Evolutionary conservation across 2,113 vertebrate genomes (phyloP).

Genomic region (Poeciliopsis turrubarensis): DNA sequence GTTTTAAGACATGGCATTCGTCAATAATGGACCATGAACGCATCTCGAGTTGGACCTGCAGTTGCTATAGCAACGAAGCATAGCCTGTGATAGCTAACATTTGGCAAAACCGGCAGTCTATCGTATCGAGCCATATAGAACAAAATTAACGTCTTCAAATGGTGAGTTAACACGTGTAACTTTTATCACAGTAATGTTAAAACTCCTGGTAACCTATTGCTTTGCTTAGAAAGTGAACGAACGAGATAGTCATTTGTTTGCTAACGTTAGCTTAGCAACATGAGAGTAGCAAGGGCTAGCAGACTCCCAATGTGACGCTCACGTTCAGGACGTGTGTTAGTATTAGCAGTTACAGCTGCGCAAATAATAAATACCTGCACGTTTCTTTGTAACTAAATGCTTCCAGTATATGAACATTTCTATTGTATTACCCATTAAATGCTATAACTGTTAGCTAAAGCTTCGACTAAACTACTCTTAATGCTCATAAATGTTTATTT

Average conservation of each 20-base stretch:
- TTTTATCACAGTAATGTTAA: fast-evolving
- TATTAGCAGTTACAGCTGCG: neutral
- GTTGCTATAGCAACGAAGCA: conserved; percentile 66
- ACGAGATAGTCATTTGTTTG: neutral
- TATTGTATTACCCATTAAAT: neutral
- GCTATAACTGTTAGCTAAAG: neutral
- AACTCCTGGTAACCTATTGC: fast-evolving
- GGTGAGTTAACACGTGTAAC: conserved; percentile 39
- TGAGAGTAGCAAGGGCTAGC: neutral
- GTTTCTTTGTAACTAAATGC: neutral
- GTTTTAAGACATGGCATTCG: neutral
- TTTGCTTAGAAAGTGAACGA: neutral
- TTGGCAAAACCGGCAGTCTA: neutral
- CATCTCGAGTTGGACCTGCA: conserved; percentile 13
- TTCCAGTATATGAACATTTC: neutral
- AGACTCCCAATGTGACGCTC: neutral
- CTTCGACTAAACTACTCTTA: neutral
- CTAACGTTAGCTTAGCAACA: conserved; percentile 24
- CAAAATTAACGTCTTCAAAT: conserved; percentile 18
- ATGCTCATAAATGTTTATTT: neutral
- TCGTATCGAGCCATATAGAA: neutral
- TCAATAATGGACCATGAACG: conserved; percentile 25
- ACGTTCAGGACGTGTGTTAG: neutral
- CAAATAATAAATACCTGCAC: neutral
- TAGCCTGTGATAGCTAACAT: conserved; percentile 1